These are phyloP conservation scores for Daphoenositta chrysoptera DNA, from an alignment of 2,113 vertebrate genomes.

Conservation along the genomic window DNA sequence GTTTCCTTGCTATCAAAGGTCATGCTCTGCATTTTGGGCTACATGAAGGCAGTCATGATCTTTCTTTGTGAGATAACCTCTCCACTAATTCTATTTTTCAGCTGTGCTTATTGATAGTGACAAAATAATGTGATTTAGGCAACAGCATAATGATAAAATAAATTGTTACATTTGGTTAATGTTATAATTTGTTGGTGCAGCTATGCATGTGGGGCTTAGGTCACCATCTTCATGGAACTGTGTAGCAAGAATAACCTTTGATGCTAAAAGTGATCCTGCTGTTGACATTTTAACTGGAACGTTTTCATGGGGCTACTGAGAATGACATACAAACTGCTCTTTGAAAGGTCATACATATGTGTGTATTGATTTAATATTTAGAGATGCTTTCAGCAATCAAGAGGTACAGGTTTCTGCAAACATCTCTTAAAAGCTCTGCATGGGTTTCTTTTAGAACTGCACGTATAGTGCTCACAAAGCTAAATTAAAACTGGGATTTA, in stretches of 20 bases:
- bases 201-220: neutral
- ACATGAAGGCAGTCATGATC: neutral
- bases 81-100: neutral
- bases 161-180: neutral
- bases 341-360: conserved; percentile 16
- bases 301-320: neutral
- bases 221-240: neutral
- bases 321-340: neutral
- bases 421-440: neutral
- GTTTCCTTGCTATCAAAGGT: neutral
- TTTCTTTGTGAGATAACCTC: neutral
- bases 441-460: neutral
- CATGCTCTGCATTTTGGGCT: neutral
- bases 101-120: neutral
- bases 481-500: neutral
- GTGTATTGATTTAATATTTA: conserved; percentile 47
- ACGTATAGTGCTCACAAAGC: neutral
- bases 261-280: neutral
- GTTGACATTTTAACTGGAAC: conserved; percentile 8
- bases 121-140: neutral
- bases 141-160: neutral
- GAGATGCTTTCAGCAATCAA: conserved; percentile 40
- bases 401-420: neutral
- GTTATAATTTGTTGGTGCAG: neutral
- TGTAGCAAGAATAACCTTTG: neutral